These are phyloP conservation scores for Gymnocypris eckloni DNA, from an alignment of 2,797 vertebrate species.

Conservation along the genomic window DNA sequence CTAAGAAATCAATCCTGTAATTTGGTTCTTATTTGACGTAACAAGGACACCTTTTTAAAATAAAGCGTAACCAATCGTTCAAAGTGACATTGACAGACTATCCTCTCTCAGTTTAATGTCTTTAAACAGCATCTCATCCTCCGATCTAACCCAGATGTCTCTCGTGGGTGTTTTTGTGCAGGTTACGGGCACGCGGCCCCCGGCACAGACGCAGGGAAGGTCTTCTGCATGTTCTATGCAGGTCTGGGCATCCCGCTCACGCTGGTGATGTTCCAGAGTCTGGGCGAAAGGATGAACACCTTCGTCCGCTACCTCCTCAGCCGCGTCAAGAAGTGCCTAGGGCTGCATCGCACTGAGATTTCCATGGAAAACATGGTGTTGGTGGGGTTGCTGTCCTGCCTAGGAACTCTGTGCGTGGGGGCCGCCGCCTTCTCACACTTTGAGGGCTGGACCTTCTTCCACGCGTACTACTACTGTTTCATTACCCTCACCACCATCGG, in stretches of 20 bases:
- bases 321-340: constrained; percentile 87
- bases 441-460: constrained; percentile 97
- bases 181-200: constrained; percentile 95
- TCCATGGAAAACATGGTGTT: constrained; percentile 97
- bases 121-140: too few species aligned
- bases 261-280: constrained; percentile 97
- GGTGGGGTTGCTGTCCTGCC: constrained; percentile 92
- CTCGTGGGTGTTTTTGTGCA: constrained; percentile 62
- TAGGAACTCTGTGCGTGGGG: constrained; percentile 90
- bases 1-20: background rate
- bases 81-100: too few species aligned
- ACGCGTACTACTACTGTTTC: constrained; percentile 97
- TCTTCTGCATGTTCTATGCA: constrained; percentile 98
- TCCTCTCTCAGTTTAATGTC: too few species aligned
- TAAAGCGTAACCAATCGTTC: too few species aligned
- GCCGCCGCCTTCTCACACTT: constrained; percentile 93
- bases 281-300: constrained; percentile 96
- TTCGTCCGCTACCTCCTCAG: constrained; percentile 90
- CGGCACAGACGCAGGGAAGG: constrained; percentile 92
- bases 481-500: constrained; percentile 98
- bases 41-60: background rate
- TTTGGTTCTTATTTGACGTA: background rate
- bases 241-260: constrained; percentile 95
- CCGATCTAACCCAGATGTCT: background rate
- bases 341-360: constrained; percentile 84